Base-by-base conservation (phyloP, 2,113 vertebrate genomes). In the Suricata suricatta region DNA sequence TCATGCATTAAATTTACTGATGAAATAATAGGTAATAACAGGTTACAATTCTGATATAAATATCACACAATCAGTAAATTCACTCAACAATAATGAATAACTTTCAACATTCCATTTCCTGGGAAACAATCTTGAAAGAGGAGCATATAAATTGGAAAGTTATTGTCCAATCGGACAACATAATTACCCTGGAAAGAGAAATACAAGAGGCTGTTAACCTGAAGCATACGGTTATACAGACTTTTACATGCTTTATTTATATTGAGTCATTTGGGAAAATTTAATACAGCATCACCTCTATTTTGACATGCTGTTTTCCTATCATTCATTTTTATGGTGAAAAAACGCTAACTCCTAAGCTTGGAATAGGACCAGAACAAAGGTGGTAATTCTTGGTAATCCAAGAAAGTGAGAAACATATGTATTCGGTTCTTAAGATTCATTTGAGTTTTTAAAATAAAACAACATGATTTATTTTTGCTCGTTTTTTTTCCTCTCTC, bases 351-450 rank as follows among this genome's bases (percentile, higher is more conserved):
- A 90, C 54, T 90, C 64, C 27, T 77, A 38, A 50, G 88, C 66
- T 94, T 97, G 90, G 96, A 96, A 91, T 47, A 76, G 64, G 63
- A 93, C 69, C 85, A 91, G 93, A 88, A 94, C 77, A 95, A 98
- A 98, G 97, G 97, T 96, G 97, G 88, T 81, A 96, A 95, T 83
- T 91, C 92, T 97, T 94, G 97, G 97, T 97, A 96, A 98, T 98
- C 90, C 90, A 96, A 96, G 95, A 97, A 94, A 97, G 77, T 96
- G 90, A 96, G 91, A 96, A 97, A 98, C 96, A 88, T 97, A 98
- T 98, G 95, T 95, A 97, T 98, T 98, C 97, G 79, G 93, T 95
- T 96, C 94, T 97, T 96, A 96, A 98, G 97, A 94, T 96, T 97
- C 97, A 97, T 91, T 15, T 93, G 63, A 13, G 83, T 95, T 98